Conservation (phyloP, 2,797 vertebrate genomes). For the Oreortyx pictus region DNA sequence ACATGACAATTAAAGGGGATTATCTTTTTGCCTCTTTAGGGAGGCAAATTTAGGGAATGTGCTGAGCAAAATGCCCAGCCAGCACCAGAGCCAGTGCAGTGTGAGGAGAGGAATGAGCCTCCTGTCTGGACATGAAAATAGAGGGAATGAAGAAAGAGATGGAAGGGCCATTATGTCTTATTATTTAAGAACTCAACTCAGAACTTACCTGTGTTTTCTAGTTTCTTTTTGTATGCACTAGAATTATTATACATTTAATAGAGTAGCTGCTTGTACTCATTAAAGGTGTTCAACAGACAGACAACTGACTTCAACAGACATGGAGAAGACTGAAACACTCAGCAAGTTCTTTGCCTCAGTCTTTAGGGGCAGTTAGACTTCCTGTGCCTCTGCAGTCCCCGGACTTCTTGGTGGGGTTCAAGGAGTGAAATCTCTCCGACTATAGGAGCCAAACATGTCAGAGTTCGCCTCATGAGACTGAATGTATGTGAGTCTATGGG, state of each 20-base stretch:
- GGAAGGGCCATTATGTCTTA: neutral
- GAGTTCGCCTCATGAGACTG: no score
- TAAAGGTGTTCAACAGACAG: neutral
- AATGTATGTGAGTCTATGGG: no score
- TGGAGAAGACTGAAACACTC: no score
- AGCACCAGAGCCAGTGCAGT: neutral
- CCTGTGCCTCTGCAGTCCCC: no score
- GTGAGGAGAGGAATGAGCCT: accelerated
- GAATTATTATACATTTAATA: neutral
- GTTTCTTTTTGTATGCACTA: neutral
- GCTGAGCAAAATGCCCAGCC: neutral
- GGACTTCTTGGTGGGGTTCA: no score
- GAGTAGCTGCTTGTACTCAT: neutral
- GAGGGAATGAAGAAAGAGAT: neutral
- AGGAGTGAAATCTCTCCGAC: no score
- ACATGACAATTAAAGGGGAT: neutral
- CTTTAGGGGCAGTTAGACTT: no score
- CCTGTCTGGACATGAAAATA: accelerated
- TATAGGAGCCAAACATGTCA: no score
- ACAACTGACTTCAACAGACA: no score
- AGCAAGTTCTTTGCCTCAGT: no score
- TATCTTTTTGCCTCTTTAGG: neutral
- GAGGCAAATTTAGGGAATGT: neutral
- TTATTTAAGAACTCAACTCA: neutral
- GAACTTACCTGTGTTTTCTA: neutral